These are phyloP conservation scores for Drosophila triauraria DNA, from an alignment of 1,140 invertebrate genomes.

Conservation along the genomic window DNA sequence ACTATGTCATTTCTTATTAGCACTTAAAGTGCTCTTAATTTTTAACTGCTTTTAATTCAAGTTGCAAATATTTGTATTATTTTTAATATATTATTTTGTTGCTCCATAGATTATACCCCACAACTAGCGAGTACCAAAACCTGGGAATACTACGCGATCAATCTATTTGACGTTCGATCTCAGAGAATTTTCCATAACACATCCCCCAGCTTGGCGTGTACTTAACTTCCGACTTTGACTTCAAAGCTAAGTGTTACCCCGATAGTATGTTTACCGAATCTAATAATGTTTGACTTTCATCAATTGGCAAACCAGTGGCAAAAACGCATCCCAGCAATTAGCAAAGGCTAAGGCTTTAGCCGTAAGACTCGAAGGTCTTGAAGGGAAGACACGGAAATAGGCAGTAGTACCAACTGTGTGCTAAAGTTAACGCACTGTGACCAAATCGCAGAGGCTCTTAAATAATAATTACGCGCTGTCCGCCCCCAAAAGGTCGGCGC, in stretches of 20 bases:
- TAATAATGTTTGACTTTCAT: conserved; percentile 35
- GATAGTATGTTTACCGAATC: conserved; percentile 25
- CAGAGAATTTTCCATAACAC: conserved; percentile 8
- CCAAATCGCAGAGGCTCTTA: conserved; percentile 23
- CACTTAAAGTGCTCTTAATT: no score
- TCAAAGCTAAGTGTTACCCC: conserved; percentile 15
- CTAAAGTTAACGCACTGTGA: conserved; percentile 41
- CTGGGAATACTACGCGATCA: conserved; percentile 9
- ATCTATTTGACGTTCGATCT: conserved; percentile 18
- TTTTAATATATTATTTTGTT: neutral
- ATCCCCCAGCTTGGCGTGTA: conserved; percentile 3
- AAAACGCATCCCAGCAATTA: conserved; percentile 14
- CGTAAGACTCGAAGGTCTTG: neutral
- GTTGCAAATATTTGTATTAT: neutral
- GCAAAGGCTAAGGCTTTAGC: neutral
- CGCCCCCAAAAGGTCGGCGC: conserved; percentile 18
- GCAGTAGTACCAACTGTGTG: neutral
- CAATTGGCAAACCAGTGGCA: conserved; percentile 9
- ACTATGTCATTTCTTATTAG: neutral
- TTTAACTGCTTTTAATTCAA: no score
- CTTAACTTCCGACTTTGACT: conserved; percentile 44
- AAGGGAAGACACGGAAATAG: neutral
- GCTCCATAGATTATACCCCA: neutral
- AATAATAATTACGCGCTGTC: conserved; percentile 29
- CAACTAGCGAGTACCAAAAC: neutral